These are phyloP conservation scores for Aviceda subcristata DNA, from an alignment of 2,113 vertebrate genomes.

Conservation along the genomic window DNA sequence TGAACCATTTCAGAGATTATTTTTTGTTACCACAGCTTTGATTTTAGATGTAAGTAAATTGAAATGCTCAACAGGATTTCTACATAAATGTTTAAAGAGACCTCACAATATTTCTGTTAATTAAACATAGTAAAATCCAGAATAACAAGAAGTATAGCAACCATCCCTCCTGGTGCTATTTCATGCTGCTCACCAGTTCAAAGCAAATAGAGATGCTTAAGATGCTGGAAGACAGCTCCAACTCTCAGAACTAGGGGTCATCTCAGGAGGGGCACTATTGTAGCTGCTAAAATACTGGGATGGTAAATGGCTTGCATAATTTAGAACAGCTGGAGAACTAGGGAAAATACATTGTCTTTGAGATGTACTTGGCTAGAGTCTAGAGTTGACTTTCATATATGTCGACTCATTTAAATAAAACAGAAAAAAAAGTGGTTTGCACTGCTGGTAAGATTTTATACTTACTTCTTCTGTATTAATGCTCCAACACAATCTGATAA, in stretches of 20 bases:
- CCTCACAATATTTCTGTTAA: neutral
- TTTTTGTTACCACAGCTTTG: neutral
- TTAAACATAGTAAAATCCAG: neutral
- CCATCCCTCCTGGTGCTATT: neutral
- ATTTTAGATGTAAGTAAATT: neutral
- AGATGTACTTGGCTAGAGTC: neutral
- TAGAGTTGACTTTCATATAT: neutral
- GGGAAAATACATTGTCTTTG: neutral
- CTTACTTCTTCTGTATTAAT: rapidly evolving
- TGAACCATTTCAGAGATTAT: neutral
- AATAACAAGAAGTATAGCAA: neutral
- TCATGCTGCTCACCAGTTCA: neutral
- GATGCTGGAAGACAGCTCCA: neutral
- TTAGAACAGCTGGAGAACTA: neutral
- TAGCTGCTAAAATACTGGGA: neutral
- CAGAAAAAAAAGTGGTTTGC: neutral
- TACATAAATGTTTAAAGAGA: neutral
- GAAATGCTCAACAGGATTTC: neutral
- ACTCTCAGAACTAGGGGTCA: neutral
- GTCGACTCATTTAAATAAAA: neutral
- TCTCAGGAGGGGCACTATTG: neutral
- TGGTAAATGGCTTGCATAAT: neutral
- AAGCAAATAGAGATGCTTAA: neutral
- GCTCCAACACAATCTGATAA: rapidly evolving
- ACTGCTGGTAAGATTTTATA: neutral